These are phyloP conservation scores for Hydropsyche betteni DNA, from an alignment of 2,888 invertebrate genomes.

Conservation along the genomic window DNA sequence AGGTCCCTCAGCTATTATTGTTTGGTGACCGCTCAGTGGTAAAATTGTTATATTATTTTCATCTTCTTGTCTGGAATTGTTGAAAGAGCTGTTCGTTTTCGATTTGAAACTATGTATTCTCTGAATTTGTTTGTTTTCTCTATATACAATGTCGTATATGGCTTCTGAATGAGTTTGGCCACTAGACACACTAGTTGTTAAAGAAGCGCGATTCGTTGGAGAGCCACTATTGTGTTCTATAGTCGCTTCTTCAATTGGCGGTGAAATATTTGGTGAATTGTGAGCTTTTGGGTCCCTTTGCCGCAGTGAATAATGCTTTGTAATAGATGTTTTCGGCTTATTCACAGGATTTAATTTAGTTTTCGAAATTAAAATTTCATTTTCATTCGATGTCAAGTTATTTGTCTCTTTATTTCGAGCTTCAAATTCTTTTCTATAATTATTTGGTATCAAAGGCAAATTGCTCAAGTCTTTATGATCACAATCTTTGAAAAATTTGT, in stretches of 20 bases:
- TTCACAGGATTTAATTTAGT: slow-evolving; percentile 13
- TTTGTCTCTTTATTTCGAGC: slow-evolving; percentile 34
- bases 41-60: slow-evolving; percentile 60
- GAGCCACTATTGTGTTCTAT: not conserved
- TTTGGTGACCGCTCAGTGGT: slow-evolving; percentile 66
- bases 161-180: slow-evolving; percentile 35
- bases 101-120: slow-evolving; percentile 46
- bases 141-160: slow-evolving; percentile 46
- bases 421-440: slow-evolving; percentile 13
- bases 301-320: slow-evolving; percentile 64
- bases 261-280: slow-evolving; percentile 44
- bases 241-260: slow-evolving; percentile 36
- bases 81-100: slow-evolving; percentile 35
- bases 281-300: slow-evolving; percentile 60
- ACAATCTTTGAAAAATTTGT: slow-evolving; percentile 24
- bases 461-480: slow-evolving; percentile 54
- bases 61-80: slow-evolving; percentile 37
- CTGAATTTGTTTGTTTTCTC: slow-evolving; percentile 46
- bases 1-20: slow-evolving; percentile 65
- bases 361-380: slow-evolving; percentile 18
- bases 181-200: slow-evolving; percentile 33
- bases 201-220: slow-evolving; percentile 28
- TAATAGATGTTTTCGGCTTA: slow-evolving; percentile 54
- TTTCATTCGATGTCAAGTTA: slow-evolving; percentile 43
- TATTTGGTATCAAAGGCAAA: slow-evolving; percentile 45